Evolutionary conservation across 2,113 vertebrate genomes (phyloP), one percentile per base, ranked within the genome.

Genomic region (Zootoca vivipara): DNA sequence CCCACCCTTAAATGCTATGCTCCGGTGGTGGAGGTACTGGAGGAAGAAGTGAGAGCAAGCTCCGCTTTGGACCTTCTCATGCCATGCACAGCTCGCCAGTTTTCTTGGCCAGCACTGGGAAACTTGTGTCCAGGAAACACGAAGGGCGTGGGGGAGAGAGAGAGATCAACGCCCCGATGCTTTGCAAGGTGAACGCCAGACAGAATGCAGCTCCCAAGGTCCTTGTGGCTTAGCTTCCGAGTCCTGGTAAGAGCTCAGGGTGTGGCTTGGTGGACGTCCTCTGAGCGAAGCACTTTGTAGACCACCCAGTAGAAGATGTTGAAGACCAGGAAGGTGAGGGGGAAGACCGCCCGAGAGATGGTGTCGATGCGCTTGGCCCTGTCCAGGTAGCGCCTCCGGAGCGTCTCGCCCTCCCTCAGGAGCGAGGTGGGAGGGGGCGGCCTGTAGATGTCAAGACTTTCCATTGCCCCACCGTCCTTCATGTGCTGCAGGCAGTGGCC

Each of bases 271-370:
- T 98, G 98, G 93, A 98, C 97, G 92, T 98, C 98, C 95, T 98
- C 98, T 0, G 98, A 97, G 90, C 94, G 95, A 93, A 99, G 96
- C 90, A 99, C 98, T 98, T 99, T 99, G 94, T 98, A 99, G 90
- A 98, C 92, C 6, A 99, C 89, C 98, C 98, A 99, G 95, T 99
- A 99, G 96, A 99, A 98, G 95, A 99, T 96, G 91, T 99, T 99
- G 96, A 99, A 99, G 90, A 98, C 95, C 91, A 99, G 97, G 95
- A 99, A 99, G 94, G 98, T 97, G 94, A 99, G 96, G 70, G 98
- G 98, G 91, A 99, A 99, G 91, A 98, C 96, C 0, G 98, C 98
- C 81, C 98, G 89, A 85, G 98, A 99, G 92, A 99, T 93, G 90
- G 98, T 99, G 94, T 99, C 98, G 15, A 99, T 99, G 89, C 98